A percentile compares a stretch with the other conserved stretches of the same genome.
Evolutionary conservation across 2,888 invertebrate genomes (phyloP).

Genomic region (Erebia palarica): DNA sequence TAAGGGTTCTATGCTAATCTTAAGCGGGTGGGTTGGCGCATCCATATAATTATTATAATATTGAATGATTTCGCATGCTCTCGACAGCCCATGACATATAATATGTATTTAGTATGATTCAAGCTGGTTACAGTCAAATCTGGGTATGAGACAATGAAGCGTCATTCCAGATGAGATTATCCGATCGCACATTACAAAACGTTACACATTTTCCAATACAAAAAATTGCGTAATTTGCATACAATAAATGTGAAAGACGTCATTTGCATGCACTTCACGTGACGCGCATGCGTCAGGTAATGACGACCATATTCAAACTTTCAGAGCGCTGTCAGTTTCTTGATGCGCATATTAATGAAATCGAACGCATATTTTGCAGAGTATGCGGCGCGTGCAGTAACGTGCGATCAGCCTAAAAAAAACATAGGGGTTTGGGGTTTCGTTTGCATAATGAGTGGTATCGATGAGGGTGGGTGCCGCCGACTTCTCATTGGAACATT

Average conservation of each 20-base stretch:
- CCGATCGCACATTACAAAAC: conserved; percentile 9
- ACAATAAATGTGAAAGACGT: neutral
- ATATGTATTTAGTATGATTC: conserved; percentile 24
- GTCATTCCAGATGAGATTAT: conserved; percentile 19
- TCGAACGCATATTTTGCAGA: no score
- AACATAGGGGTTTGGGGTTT: neutral
- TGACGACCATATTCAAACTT: no score
- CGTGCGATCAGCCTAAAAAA: neutral
- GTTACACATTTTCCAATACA: no score
- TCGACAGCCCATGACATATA: conserved; percentile 23
- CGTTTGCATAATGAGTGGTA: neutral
- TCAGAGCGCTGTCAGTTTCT: no score
- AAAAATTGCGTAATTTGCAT: no score
- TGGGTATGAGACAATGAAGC: conserved; percentile 17
- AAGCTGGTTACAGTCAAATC: conserved; percentile 20
- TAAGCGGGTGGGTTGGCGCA: conserved; percentile 32
- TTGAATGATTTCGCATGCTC: conserved; percentile 33
- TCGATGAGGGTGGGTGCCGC: conserved; percentile 18
- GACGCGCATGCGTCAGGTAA: no score
- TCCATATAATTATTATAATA: conserved; percentile 11
- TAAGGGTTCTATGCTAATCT: conserved; percentile 28
- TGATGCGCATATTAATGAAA: no score
- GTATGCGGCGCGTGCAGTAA: neutral
- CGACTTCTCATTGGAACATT: conserved; percentile 42
- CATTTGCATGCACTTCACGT: neutral